phyloP scores from a whole-genome alignment of 2,888 invertebrate species.

The Ethmia dodecea region DNA sequence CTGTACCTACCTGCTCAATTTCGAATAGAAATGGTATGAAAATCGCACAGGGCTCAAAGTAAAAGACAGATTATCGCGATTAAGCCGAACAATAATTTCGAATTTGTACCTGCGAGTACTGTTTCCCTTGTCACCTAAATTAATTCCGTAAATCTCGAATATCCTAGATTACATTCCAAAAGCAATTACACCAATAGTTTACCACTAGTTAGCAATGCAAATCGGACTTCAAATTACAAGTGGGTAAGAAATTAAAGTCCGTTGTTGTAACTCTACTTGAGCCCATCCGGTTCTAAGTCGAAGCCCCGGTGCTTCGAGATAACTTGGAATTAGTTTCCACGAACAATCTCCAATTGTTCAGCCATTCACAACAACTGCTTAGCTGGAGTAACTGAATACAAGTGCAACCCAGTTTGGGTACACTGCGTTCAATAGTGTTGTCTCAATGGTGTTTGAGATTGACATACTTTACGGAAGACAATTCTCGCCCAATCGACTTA shows the following conservation, averaged over 20 bases:
- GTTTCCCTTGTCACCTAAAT: too few species aligned
- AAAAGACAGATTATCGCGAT: too few species aligned
- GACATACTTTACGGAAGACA: too few species aligned
- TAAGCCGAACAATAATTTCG: too few species aligned
- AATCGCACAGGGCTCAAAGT: too few species aligned
- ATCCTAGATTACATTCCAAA: slow-evolving; percentile 21
- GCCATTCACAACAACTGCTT: slow-evolving; percentile 30
- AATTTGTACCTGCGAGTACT: too few species aligned
- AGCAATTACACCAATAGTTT: slow-evolving; percentile 28
- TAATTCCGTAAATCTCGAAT: background rate
- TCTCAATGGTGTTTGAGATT: too few species aligned
- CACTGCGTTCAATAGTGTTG: too few species aligned
- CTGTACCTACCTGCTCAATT: too few species aligned
- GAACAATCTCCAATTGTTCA: slow-evolving; percentile 36
- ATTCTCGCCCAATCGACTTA: too few species aligned
- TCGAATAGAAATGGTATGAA: too few species aligned
- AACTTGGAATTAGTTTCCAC: slow-evolving; percentile 46
- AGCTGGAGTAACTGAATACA: slow-evolving; percentile 18
- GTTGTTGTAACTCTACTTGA: slow-evolving; percentile 31
- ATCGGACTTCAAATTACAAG: slow-evolving; percentile 27
- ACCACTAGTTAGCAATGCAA: slow-evolving; percentile 34
- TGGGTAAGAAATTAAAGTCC: slow-evolving; percentile 44
- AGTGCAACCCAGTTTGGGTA: too few species aligned
- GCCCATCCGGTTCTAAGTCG: slow-evolving; percentile 34
- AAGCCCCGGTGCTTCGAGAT: slow-evolving; percentile 25